Evolutionary conservation across 2,888 invertebrate genomes (phyloP).

Genomic region (Eugnorisma glareosa): DNA sequence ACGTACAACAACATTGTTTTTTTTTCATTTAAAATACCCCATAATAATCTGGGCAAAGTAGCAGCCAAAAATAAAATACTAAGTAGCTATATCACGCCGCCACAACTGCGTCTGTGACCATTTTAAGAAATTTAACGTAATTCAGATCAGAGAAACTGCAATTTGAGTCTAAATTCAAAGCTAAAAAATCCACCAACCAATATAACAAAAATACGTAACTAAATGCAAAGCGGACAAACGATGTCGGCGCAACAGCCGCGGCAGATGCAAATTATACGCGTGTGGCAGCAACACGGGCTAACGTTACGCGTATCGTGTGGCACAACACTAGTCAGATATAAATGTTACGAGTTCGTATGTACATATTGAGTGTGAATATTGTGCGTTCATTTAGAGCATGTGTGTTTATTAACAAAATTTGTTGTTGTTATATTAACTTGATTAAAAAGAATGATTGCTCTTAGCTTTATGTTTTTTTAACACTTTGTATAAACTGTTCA

Average conservation of each 20-base stretch:
- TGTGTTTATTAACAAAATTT: neutral
- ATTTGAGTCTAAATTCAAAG: neutral
- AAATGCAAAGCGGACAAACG: slow-evolving; percentile 39
- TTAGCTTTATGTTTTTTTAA: no score
- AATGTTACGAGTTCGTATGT: neutral
- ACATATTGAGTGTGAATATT: slow-evolving; percentile 15
- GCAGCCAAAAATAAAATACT: no score
- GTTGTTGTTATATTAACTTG: neutral
- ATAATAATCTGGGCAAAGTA: no score
- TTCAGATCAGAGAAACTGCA: neutral
- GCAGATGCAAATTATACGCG: slow-evolving; percentile 68
- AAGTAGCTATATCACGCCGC: no score
- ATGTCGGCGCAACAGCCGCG: slow-evolving; percentile 33
- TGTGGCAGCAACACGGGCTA: slow-evolving; percentile 30
- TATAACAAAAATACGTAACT: slow-evolving; percentile 17
- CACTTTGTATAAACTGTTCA: no score
- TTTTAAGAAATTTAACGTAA: no score
- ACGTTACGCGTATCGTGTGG: slow-evolving; percentile 16
- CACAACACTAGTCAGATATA: slow-evolving; percentile 21
- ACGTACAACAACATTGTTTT: no score
- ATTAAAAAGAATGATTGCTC: neutral
- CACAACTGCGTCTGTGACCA: no score
- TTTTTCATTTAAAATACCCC: no score
- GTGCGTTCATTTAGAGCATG: neutral
- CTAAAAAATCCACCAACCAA: neutral